A percentile compares a stretch with the other conserved stretches of the same genome.
Conservation (phyloP, 2,888 invertebrate species). For the Torymus tubicola region DNA sequence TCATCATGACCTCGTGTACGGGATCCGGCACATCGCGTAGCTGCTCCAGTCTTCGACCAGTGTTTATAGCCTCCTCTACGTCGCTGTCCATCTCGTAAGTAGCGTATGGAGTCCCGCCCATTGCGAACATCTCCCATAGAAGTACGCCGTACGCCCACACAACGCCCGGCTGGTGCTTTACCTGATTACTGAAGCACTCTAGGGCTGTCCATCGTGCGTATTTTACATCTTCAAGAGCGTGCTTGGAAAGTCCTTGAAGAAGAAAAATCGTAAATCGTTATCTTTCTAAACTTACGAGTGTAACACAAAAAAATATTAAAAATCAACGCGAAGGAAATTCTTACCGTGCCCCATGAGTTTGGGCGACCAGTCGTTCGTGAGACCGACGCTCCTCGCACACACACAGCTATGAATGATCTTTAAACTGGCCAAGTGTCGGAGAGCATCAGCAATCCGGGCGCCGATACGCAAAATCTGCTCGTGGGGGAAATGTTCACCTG, state of each 20-base stretch:
- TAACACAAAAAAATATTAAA: no score
- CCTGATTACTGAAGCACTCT: conserved; percentile 84
- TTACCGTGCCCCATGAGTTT: conserved; percentile 85
- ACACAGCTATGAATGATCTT: conserved; percentile 86
- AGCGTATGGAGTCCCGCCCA: conserved; percentile 88
- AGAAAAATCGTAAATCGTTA: background rate
- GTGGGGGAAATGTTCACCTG: conserved; percentile 70
- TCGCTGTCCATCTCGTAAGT: conserved; percentile 82
- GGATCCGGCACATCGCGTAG: conserved; percentile 86
- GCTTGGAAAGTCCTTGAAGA: conserved; percentile 80
- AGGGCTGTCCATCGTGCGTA: conserved; percentile 88
- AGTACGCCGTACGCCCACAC: conserved; percentile 91
- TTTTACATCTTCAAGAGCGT: conserved; percentile 83
- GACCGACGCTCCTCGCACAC: conserved; percentile 84
- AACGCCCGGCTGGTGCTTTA: conserved; percentile 85
- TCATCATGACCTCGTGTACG: conserved; percentile 87
- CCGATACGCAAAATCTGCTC: conserved; percentile 74
- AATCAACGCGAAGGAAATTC: no score
- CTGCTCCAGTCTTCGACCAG: conserved; percentile 86
- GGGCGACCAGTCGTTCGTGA: conserved; percentile 82
- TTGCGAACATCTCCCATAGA: conserved; percentile 88
- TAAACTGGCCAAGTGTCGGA: conserved; percentile 76
- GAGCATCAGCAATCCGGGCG: conserved; percentile 76
- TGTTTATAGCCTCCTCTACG: conserved; percentile 78
- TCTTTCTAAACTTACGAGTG: no score